These are phyloP conservation scores for Actinia tenebrosa DNA, from an alignment of 64 coral and sea anemone genomes.

Conservation along the genomic window DNA sequence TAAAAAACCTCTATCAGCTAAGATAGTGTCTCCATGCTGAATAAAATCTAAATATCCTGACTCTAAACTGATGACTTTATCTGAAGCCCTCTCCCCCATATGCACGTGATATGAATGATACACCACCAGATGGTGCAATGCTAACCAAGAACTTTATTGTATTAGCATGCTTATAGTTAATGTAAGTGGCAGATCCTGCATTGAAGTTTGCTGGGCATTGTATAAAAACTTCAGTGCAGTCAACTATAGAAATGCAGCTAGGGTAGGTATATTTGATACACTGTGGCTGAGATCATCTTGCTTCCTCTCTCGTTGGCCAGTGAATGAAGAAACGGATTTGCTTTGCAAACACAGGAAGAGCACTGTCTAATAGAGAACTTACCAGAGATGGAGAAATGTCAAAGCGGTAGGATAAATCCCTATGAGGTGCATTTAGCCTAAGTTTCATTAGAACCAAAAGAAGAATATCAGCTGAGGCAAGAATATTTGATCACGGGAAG, in stretches of 20 bases:
- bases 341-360: slow-evolving; percentile 25
- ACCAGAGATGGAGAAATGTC: slow-evolving; percentile 22
- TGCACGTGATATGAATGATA: slow-evolving; percentile 9
- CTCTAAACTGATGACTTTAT: slow-evolving; percentile 12
- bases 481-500: slow-evolving; percentile 25
- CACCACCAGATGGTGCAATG: neutral
- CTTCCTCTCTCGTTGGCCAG: slow-evolving; percentile 17
- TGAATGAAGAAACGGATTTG: slow-evolving; percentile 5
- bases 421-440: neutral
- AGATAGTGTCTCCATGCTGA: slow-evolving; percentile 12
- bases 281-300: slow-evolving; percentile 9
- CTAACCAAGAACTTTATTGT: slow-evolving; percentile 10
- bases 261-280: slow-evolving; percentile 23
- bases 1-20: slow-evolving; percentile 22
- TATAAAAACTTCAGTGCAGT: slow-evolving; percentile 45
- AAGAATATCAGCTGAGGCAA: slow-evolving; percentile 24
- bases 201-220: slow-evolving; percentile 1
- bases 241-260: slow-evolving; percentile 23
- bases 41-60: slow-evolving; percentile 24
- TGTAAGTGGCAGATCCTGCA: neutral
- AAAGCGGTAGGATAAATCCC: slow-evolving; percentile 25
- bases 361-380: neutral
- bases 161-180: neutral
- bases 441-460: slow-evolving; percentile 30
- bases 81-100: slow-evolving; percentile 9